phyloP scores from a whole-genome alignment of 2,797 vertebrate species.

The Natrix natrix region DNA sequence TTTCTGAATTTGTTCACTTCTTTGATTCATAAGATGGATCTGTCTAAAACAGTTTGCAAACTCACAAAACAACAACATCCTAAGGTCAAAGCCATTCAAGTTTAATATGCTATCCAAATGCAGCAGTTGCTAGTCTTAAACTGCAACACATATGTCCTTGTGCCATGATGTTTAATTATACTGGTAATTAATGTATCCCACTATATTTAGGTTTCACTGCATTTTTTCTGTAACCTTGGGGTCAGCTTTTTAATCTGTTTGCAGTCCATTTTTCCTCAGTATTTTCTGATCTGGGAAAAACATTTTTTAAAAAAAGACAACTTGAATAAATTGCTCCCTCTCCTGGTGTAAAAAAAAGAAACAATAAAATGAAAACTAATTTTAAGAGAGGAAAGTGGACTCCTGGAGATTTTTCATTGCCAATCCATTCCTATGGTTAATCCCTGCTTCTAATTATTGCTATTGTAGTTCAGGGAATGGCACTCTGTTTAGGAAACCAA shows the following conservation, averaged over 20 bases:
- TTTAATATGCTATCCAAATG: neutral
- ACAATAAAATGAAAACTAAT: neutral
- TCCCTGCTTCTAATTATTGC: neutral
- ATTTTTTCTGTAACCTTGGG: neutral
- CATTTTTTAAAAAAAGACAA: neutral
- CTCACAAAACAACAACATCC: neutral
- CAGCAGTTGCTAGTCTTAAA: neutral
- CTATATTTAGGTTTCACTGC: neutral
- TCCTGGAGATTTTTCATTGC: neutral
- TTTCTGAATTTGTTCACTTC: neutral
- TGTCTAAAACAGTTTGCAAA: neutral
- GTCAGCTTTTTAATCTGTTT: neutral
- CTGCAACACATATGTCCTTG: neutral
- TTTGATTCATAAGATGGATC: neutral
- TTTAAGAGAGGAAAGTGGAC: neutral
- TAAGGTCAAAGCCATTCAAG: neutral
- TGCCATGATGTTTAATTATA: neutral
- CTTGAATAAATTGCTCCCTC: slow-evolving; percentile 59
- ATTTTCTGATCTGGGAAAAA: neutral
- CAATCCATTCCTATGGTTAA: neutral
- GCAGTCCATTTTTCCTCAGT: neutral
- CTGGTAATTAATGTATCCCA: neutral
- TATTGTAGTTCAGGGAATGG: neutral
- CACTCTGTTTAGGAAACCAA: neutral
- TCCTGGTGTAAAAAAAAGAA: slow-evolving; percentile 24